These are phyloP conservation scores for Silurus glanis DNA, from an alignment of 2,113 vertebrate species.

Conservation along the genomic window DNA sequence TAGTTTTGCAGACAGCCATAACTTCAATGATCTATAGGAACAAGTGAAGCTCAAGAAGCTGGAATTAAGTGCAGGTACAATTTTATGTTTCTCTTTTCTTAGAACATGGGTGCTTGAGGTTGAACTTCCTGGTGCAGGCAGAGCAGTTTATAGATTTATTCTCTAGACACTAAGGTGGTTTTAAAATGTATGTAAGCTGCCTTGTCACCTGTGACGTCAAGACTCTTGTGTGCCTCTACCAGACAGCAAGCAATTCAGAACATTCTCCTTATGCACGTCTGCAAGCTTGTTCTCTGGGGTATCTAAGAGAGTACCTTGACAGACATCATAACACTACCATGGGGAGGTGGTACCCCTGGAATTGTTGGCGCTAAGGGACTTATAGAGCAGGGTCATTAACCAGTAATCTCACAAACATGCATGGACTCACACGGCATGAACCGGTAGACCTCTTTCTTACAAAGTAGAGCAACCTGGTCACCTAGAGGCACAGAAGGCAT, in stretches of 20 bases:
- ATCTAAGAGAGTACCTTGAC: neutral
- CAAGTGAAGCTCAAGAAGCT: neutral
- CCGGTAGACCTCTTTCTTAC: too few species aligned
- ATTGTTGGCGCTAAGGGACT: neutral
- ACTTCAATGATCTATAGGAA: neutral
- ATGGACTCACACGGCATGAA: neutral
- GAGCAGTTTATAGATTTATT: neutral
- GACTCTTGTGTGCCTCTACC: neutral
- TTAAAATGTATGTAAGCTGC: neutral
- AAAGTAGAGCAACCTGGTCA: neutral
- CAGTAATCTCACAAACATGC: neutral
- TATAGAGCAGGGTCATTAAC: neutral
- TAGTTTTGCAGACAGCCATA: neutral
- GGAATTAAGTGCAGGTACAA: neutral
- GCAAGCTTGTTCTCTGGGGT: too few species aligned
- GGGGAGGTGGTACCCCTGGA: neutral
- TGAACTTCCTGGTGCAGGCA: neutral
- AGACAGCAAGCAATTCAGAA: neutral
- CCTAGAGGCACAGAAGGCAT: neutral
- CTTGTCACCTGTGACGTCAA: neutral
- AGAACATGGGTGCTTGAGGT: neutral
- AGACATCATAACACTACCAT: neutral
- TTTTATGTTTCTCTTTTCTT: neutral
- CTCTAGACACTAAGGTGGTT: neutral
- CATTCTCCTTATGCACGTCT: neutral